Percentiles rank a stretch among this genome's conserved stretches.
These are phyloP conservation scores for Battus philenor DNA, from an alignment of 1,140 invertebrate species.

Conservation along the genomic window DNA sequence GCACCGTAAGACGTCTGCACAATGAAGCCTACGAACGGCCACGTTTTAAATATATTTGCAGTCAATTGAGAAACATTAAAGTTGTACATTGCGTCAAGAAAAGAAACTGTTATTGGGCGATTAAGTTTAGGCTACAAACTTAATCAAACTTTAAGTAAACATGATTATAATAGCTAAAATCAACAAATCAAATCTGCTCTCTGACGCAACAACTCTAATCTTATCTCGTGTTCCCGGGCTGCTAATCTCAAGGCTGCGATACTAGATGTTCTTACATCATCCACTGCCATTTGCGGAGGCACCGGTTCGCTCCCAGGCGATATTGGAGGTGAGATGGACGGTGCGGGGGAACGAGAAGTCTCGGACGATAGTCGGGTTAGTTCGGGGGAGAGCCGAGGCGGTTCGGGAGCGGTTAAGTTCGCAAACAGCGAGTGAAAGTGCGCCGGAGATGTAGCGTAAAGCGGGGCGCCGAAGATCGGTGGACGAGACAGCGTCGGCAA, in stretches of 20 bases:
- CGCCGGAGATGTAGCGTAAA: slow-evolving; percentile 80
- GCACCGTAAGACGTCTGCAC: slow-evolving; percentile 5
- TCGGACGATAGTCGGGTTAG: slow-evolving; percentile 40
- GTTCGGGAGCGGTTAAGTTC: slow-evolving; percentile 83
- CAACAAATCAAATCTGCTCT: slow-evolving; percentile 71
- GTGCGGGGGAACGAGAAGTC: slow-evolving; percentile 40
- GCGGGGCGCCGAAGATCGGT: slow-evolving; percentile 78
- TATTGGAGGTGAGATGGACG: slow-evolving; percentile 77
- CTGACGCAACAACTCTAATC: slow-evolving; percentile 88
- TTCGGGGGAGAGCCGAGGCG: slow-evolving; percentile 55
- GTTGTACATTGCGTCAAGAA: no score
- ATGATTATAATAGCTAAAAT: slow-evolving; percentile 17
- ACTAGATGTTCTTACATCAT: slow-evolving; percentile 89
- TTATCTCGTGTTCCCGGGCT: slow-evolving; percentile 94
- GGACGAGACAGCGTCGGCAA: slow-evolving; percentile 80
- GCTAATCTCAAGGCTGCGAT: slow-evolving; percentile 94
- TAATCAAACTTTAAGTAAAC: neutral
- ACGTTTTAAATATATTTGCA: no score
- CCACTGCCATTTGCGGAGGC: slow-evolving; percentile 64
- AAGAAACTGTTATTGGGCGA: no score
- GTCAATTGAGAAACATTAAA: no score
- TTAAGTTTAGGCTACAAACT: no score
- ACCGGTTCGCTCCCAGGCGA: slow-evolving; percentile 63
- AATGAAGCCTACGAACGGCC: neutral
- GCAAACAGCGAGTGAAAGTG: slow-evolving; percentile 93